Conservation (phyloP, 2,888 invertebrate species). For the Macrosiphum euphorbiae region DNA sequence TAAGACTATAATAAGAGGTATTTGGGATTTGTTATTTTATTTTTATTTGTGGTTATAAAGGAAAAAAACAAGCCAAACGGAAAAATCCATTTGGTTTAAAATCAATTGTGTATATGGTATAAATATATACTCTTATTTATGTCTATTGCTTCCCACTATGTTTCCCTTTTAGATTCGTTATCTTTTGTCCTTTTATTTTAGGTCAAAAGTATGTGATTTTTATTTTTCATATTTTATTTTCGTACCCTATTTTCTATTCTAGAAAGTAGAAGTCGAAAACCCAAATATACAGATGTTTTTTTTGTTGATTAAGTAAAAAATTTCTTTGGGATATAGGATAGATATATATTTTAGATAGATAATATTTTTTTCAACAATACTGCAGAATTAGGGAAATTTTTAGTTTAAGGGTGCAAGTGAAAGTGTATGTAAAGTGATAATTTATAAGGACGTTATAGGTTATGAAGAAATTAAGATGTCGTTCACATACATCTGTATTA, state of each 20-base stretch:
- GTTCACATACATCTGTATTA: neutral
- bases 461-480: neutral
- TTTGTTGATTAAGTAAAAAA: neutral
- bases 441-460: neutral
- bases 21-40: neutral
- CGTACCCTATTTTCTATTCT: neutral
- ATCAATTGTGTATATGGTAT: neutral
- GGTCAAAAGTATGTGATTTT: neutral
- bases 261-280: neutral
- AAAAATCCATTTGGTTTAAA: neutral
- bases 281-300: neutral
- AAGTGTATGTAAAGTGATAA: neutral
- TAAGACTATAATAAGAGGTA: neutral
- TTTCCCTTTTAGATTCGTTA: neutral
- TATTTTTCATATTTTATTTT: neutral
- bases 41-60: neutral
- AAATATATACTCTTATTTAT: slow-evolving; percentile 25
- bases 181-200: slow-evolving; percentile 32
- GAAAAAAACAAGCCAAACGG: neutral
- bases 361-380: neutral
- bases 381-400: neutral
- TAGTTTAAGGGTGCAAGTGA: neutral
- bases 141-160: neutral
- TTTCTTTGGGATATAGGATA: too few species aligned
- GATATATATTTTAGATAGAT: too few species aligned